phyloP scores from a whole-genome alignment of 2,888 invertebrate species.

The Teinopalpus imperialis region DNA sequence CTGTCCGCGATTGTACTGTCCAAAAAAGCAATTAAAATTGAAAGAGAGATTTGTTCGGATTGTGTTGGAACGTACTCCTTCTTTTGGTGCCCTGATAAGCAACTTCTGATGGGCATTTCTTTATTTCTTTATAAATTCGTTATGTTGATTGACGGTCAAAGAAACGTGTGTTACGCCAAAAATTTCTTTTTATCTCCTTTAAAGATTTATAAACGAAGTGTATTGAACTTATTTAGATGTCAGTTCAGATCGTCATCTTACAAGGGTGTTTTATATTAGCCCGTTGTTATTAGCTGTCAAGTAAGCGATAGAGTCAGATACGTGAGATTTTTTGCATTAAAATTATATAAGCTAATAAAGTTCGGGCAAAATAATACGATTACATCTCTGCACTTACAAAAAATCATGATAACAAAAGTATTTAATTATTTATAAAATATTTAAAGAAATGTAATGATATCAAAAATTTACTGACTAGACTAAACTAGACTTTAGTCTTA shows the following conservation, averaged over 20 bases:
- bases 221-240: slow-evolving; percentile 12
- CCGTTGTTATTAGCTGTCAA: slow-evolving; percentile 8
- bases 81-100: slow-evolving; percentile 35
- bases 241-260: slow-evolving; percentile 5
- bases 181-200: slow-evolving; percentile 52
- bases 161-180: slow-evolving; percentile 41
- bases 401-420: too few species aligned
- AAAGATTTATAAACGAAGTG: slow-evolving; percentile 39
- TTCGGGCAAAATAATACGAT: too few species aligned
- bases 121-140: slow-evolving; percentile 42
- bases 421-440: too few species aligned
- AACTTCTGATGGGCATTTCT: slow-evolving; percentile 46
- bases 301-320: neutral
- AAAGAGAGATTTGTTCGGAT: slow-evolving; percentile 47
- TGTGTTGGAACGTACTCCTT: slow-evolving; percentile 50
- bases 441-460: too few species aligned
- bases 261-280: neutral
- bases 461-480: too few species aligned
- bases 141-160: slow-evolving; percentile 51
- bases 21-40: slow-evolving; percentile 76
- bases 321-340: too few species aligned
- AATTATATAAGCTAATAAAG: too few species aligned
- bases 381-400: too few species aligned
- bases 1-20: slow-evolving; percentile 71
- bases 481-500: too few species aligned